These are phyloP conservation scores for Agelas oroides DNA, from an alignment of 37 sponge, comb jelly and placozoan species.

Conservation along the genomic window DNA sequence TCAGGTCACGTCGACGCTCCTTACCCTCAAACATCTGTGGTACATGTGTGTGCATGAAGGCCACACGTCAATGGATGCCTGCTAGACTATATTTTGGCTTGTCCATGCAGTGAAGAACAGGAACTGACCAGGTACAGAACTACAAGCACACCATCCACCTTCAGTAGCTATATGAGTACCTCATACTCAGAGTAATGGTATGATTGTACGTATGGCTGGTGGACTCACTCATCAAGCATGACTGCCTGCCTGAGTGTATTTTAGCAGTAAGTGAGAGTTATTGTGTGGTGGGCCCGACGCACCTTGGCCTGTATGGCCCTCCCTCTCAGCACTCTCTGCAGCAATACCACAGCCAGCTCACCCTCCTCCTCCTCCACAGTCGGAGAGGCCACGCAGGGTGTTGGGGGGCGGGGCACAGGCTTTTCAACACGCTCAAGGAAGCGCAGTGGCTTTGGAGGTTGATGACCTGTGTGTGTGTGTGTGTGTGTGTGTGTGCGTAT, in stretches of 20 bases:
- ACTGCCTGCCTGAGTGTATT: too few species aligned
- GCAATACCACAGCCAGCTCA: conserved; percentile 83
- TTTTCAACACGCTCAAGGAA: conserved; percentile 90
- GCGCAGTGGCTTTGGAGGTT: conserved; percentile 74
- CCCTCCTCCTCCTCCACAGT: conserved; percentile 62
- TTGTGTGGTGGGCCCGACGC: too few species aligned
- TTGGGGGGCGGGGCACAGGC: conserved; percentile 93
- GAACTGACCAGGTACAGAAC: background rate
- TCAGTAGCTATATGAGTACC: too few species aligned
- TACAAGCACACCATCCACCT: too few species aligned
- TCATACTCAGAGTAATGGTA: too few species aligned
- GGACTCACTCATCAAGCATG: too few species aligned
- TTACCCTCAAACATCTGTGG: conserved; percentile 88
- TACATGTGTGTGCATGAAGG: too few species aligned
- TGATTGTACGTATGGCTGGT: too few species aligned
- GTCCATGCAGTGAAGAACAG: background rate
- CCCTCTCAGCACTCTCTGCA: conserved; percentile 93
- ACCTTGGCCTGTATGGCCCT: conserved; percentile 91
- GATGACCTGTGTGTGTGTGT: conserved; percentile 38
- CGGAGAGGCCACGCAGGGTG: conserved; percentile 76
- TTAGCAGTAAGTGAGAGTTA: too few species aligned
- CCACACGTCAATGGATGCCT: too few species aligned
- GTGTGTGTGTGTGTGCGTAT: too few species aligned
- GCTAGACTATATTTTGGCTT: too few species aligned
- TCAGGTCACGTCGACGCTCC: conserved; percentile 85